These are phyloP conservation scores for Eriocheir sinensis DNA, from an alignment of 1,140 invertebrate species.

Conservation along the genomic window DNA sequence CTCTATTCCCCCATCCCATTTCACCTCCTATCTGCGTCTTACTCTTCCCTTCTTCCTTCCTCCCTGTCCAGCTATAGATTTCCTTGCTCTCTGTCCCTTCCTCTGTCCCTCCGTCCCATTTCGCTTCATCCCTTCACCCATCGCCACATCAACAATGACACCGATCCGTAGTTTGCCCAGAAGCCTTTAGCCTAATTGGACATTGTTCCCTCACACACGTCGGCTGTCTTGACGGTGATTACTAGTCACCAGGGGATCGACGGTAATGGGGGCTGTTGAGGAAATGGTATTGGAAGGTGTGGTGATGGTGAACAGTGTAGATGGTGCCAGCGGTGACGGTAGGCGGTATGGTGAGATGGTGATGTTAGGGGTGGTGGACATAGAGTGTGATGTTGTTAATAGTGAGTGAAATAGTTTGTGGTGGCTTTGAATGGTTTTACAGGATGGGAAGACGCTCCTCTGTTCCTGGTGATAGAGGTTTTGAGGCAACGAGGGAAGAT, in stretches of 20 bases:
- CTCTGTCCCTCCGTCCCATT: too few relatives aligned
- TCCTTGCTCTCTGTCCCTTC: too few relatives aligned
- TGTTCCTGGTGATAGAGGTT: too few relatives aligned
- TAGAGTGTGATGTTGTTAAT: neutral
- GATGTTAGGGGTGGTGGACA: too few relatives aligned
- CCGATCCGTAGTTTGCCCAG: neutral
- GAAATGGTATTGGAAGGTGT: neutral
- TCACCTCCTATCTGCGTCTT: neutral
- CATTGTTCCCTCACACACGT: neutral
- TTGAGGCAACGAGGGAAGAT: too few relatives aligned
- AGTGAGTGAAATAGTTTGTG: neutral
- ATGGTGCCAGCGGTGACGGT: too few relatives aligned
- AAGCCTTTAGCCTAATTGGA: constrained; percentile 23
- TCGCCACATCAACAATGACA: neutral
- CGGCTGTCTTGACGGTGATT: neutral
- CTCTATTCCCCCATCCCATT: neutral
- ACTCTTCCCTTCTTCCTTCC: neutral
- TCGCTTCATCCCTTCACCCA: neutral
- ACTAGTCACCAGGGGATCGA: neutral
- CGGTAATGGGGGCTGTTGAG: neutral
- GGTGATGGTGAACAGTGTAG: neutral
- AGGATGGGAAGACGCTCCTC: too few relatives aligned
- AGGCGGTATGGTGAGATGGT: too few relatives aligned
- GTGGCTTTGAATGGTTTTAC: too few relatives aligned
- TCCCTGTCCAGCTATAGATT: too few relatives aligned